A percentile compares a stretch with the other conserved stretches of the same genome.
phyloP scores from a whole-genome alignment of 2,888 invertebrate species.

The Drosophila mimetica region DNA sequence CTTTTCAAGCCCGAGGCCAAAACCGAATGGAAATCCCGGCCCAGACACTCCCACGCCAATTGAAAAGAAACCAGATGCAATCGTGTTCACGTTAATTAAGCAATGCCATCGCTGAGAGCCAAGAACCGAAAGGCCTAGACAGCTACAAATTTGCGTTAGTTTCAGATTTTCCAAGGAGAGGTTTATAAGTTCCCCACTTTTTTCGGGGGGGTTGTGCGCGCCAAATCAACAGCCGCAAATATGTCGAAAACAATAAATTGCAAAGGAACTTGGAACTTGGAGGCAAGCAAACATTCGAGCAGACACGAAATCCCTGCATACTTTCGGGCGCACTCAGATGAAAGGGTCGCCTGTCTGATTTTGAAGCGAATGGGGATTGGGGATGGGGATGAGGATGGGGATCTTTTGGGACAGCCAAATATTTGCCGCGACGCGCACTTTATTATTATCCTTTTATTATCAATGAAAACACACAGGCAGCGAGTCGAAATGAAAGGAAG shows the following conservation, averaged over 20 bases:
- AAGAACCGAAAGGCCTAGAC: conserved; percentile 5
- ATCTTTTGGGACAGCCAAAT: conserved; percentile 51
- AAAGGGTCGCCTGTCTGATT: conserved; percentile 59
- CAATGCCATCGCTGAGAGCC: conserved; percentile 24
- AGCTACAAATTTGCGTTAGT: conserved; percentile 7
- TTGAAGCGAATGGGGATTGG: background rate
- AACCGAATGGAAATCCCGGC: conserved; percentile 4
- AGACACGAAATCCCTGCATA: conserved; percentile 37
- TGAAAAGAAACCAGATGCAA: conserved; percentile 32
- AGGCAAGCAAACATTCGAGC: conserved; percentile 10
- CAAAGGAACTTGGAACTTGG: conserved; percentile 47
- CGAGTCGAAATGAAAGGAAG: background rate
- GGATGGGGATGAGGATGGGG: conserved; percentile 6
- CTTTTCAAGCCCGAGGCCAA: conserved; percentile 5
- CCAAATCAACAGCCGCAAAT: conserved; percentile 71
- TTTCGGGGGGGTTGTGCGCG: conserved; percentile 15
- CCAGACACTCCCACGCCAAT: conserved; percentile 17
- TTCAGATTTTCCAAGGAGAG: background rate
- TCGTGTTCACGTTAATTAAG: conserved; percentile 45
- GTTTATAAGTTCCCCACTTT: too few species aligned
- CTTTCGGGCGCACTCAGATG: conserved; percentile 55
- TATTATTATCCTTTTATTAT: conserved; percentile 79
- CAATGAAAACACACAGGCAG: conserved; percentile 65
- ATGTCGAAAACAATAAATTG: conserved; percentile 74
- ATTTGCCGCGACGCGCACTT: conserved; percentile 74